Evolutionary conservation across 2,888 invertebrate genomes (phyloP), one percentile per base, ranked within the genome.

Genomic region (Hedya salicella): DNA sequence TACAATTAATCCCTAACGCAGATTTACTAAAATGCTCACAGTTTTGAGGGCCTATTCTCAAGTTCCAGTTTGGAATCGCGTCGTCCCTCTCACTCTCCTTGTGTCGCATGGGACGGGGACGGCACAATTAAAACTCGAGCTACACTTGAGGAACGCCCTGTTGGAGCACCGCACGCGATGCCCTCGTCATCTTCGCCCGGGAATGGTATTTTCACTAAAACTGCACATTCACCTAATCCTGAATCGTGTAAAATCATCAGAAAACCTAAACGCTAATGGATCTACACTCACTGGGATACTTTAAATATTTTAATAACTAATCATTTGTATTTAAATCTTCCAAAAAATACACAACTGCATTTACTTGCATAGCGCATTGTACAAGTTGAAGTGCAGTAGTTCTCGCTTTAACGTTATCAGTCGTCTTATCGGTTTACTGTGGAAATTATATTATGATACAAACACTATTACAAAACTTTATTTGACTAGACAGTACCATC

Each of bases 401-500:
- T 70, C 67, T 59, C 56, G 73, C 75, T 74, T 74, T 66, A 70
- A 73, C 73, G 69, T 71, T 70, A 67, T 82, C 80, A 83, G 83
- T 84, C 80, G 76, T 75, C 75, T 78, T 78, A 80, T 71, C 75
- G 70, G 78, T 79, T 73, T 75, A 78, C 80, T 76, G 80, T 84
- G 86, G 81, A 80, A 83, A 80, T 82, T 82, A 79, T 84, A 86
- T 81, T 83, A 89, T 83, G 78, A 83, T 87, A 89, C 87, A 89
- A 89, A 86, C 78, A 84, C 83, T 81, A 84, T 82, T 86, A 88
- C 82, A 85, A n/a, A 85, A 83, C 82, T 84, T 87, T 85, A 87
- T 82, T 89, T 91, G 91, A 91, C 91, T 91, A 91, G 91, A 91
- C 90, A 88, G 89, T 91, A 89, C 89, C 85, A 80, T 81, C 85